Evolutionary conservation across 2,888 invertebrate genomes (phyloP).

Genomic region (Abrostola triplasia): DNA sequence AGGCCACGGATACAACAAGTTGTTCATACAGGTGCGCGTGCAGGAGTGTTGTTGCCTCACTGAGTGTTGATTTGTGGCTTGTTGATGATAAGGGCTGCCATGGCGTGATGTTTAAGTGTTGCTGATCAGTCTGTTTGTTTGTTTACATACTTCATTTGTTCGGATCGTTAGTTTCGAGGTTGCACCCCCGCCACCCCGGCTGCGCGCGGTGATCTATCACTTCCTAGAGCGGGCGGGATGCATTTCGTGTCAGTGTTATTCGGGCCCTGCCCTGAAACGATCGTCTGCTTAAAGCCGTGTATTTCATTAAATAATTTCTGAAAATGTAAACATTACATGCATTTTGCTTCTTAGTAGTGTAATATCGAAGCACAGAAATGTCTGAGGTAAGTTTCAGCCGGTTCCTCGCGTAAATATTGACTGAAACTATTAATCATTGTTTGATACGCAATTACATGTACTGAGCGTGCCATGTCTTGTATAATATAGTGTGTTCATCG

Average conservation of each 20-base stretch:
- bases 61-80: conserved; percentile 47
- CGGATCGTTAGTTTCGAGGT: conserved; percentile 10
- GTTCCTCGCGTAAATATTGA: conserved; percentile 16
- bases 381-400: conserved; percentile 25
- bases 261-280: conserved; percentile 26
- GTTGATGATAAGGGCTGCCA: conserved; percentile 50
- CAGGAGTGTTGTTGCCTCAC: conserved; percentile 52
- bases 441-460: conserved; percentile 9
- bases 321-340: background rate
- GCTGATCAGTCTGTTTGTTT: conserved; percentile 54
- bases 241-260: conserved; percentile 38
- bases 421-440: background rate
- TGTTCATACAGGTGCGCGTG: conserved; percentile 92
- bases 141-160: conserved; percentile 48
- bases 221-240: conserved; percentile 27
- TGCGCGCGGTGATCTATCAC: conserved; percentile 20
- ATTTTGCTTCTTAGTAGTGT: conserved; percentile 20
- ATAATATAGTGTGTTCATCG: conserved; percentile 10
- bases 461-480: background rate
- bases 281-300: conserved; percentile 11
- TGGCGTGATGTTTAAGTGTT: conserved; percentile 52
- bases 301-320: conserved; percentile 3
- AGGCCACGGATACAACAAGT: conserved; percentile 94
- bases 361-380: conserved; percentile 12
- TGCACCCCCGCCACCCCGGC: conserved; percentile 9